phyloP scores from a whole-genome alignment of 2,797 vertebrate species.

The Lateolabrax maculatus region DNA sequence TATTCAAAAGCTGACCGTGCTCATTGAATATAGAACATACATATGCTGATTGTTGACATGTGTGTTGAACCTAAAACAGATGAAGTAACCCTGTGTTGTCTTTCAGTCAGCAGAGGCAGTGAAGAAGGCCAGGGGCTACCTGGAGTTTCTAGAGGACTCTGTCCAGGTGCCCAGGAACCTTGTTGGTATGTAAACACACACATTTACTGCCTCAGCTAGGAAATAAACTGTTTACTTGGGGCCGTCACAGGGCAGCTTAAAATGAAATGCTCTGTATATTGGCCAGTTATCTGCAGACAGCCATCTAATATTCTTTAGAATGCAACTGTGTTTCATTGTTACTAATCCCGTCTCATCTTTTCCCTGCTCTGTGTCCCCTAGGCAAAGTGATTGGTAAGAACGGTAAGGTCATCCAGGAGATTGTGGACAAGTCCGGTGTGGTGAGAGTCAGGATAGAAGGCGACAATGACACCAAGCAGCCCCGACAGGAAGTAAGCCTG shows the following conservation, averaged over 20 bases:
- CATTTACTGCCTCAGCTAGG: not conserved
- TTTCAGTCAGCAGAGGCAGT: conserved; percentile 94
- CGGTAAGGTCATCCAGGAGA: conserved; percentile 99
- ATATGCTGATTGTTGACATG: not conserved
- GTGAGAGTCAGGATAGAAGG: conserved; percentile 98
- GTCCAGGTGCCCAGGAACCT: conserved; percentile 98
- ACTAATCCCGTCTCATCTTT: not conserved
- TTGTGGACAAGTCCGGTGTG: conserved; percentile 98
- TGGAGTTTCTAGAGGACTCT: conserved; percentile 98
- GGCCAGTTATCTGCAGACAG: too few species aligned
- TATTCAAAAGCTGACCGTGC: not conserved
- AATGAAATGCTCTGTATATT: not conserved
- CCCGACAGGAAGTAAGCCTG: conserved; percentile 94
- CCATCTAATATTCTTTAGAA: not conserved
- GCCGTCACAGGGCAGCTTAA: not conserved
- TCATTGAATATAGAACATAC: not conserved
- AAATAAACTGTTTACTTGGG: conserved; percentile 2
- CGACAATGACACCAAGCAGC: conserved; percentile 96
- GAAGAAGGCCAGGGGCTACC: conserved; percentile 94
- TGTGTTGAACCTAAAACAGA: not conserved
- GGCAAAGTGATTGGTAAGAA: conserved; percentile 99
- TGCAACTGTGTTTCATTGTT: not conserved
- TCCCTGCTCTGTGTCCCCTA: conserved; percentile 62
- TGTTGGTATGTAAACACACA: conserved; percentile 89
- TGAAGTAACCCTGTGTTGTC: conserved; percentile 12